Conservation (phyloP, 1,140 invertebrate species). For the Ostrea denselamellosa region DNA sequence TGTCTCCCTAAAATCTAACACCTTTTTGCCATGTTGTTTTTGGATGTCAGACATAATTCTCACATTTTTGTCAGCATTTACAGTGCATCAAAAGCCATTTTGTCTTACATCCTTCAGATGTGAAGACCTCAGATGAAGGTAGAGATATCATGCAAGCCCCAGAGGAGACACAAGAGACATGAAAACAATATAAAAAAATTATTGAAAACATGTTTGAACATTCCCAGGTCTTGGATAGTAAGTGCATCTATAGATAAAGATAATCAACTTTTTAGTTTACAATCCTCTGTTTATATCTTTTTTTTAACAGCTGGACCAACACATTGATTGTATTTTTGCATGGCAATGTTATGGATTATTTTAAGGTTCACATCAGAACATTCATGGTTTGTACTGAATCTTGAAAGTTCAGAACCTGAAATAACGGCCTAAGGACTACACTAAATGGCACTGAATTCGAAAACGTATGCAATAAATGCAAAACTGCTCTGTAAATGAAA, state of each 20-base stretch:
- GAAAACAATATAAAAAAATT: conserved; percentile 6
- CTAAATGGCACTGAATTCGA: no score
- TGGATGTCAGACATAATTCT: conserved; percentile 10
- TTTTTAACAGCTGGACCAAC: background rate
- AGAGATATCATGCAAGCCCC: background rate
- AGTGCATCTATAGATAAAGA: background rate
- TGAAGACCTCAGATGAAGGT: background rate
- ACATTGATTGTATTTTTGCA: background rate
- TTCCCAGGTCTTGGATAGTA: background rate
- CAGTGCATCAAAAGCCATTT: background rate
- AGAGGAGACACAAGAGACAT: background rate
- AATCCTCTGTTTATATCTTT: background rate
- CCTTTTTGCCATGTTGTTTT: background rate
- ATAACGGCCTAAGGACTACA: no score
- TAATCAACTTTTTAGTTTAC: background rate
- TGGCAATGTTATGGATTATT: background rate
- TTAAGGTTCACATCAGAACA: background rate
- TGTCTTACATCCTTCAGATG: background rate
- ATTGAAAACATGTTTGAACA: background rate
- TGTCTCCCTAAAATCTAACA: background rate
- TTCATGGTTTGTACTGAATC: background rate
- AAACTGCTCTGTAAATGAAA: no score
- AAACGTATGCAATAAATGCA: no score
- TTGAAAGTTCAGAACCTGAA: background rate
- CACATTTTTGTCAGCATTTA: conserved; percentile 9